Conservation (phyloP, 2,888 invertebrate species). For the Macropis europaea region DNA sequence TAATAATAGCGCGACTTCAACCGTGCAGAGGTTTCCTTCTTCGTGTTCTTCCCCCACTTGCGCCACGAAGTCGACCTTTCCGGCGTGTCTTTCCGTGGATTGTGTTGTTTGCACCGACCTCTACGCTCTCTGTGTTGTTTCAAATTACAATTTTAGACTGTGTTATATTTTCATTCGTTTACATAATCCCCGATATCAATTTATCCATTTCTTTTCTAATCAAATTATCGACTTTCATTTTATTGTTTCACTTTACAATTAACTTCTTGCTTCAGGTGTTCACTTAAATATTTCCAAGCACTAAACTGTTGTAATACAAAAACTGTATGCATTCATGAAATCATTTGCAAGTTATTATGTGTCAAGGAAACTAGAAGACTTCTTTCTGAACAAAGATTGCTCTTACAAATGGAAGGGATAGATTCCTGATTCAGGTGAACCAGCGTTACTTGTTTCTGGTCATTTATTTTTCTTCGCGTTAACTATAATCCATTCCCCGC, state of each 20-base stretch:
- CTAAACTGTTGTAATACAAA: too few relatives aligned
- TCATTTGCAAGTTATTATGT: too few relatives aligned
- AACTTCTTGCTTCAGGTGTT: too few relatives aligned
- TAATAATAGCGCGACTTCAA: conserved; percentile 54
- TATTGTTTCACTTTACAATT: too few relatives aligned
- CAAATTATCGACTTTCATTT: too few relatives aligned
- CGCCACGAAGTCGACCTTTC: conserved; percentile 22
- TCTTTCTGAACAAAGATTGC: too few relatives aligned
- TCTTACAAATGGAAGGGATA: neutral
- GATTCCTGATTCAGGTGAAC: conserved; percentile 1
- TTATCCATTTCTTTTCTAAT: neutral
- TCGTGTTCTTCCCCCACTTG: conserved; percentile 31
- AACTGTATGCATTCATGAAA: too few relatives aligned
- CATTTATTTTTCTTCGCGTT: conserved; percentile 3
- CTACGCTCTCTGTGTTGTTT: conserved; percentile 7
- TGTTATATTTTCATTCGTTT: neutral
- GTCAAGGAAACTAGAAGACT: too few relatives aligned
- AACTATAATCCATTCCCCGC: neutral
- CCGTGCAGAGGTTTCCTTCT: conserved; percentile 39
- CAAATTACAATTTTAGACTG: conserved; percentile 2
- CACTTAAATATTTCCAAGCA: too few relatives aligned
- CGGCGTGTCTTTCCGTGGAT: conserved; percentile 17
- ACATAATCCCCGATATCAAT: neutral
- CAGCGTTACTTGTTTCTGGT: neutral
- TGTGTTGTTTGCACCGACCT: conserved; percentile 14